Evolutionary conservation across 2,888 invertebrate genomes (phyloP).

Genomic region (Heliconius ethilla): DNA sequence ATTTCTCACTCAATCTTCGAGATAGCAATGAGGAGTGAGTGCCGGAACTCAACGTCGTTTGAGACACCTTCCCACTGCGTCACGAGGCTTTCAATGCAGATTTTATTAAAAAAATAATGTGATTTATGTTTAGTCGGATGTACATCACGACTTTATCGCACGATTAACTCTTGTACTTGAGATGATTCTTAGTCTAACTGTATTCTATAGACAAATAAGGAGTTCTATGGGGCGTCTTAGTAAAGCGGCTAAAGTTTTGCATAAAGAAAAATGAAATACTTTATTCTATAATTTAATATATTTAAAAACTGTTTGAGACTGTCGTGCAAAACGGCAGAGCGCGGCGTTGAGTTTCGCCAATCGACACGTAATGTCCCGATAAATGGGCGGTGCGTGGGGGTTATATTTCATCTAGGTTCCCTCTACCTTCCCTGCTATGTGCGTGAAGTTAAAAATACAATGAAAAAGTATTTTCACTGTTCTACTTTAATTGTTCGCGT

Average conservation of each 20-base stretch:
- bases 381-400: no score
- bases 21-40: neutral
- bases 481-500: constrained; percentile 4
- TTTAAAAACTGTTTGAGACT: no score
- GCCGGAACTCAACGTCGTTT: neutral
- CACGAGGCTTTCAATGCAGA: neutral
- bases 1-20: no score
- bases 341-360: no score
- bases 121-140: constrained; percentile 36
- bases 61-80: neutral
- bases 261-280: neutral
- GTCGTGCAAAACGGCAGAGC: no score
- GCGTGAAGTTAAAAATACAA: neutral
- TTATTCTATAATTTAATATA: neutral
- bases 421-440: neutral
- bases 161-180: constrained; percentile 73
- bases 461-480: neutral
- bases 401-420: no score
- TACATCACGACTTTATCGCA: constrained; percentile 72
- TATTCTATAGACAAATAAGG: constrained; percentile 78
- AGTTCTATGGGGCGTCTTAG: constrained; percentile 47
- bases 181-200: constrained; percentile 77
- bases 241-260: neutral
- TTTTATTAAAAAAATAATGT: constrained; percentile 39
- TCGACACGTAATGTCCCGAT: no score